Percentiles rank a stretch among this genome's conserved stretches.
These are phyloP conservation scores for Tychaedon coryphoeus DNA, from an alignment of 2,113 vertebrate genomes.

Conservation along the genomic window DNA sequence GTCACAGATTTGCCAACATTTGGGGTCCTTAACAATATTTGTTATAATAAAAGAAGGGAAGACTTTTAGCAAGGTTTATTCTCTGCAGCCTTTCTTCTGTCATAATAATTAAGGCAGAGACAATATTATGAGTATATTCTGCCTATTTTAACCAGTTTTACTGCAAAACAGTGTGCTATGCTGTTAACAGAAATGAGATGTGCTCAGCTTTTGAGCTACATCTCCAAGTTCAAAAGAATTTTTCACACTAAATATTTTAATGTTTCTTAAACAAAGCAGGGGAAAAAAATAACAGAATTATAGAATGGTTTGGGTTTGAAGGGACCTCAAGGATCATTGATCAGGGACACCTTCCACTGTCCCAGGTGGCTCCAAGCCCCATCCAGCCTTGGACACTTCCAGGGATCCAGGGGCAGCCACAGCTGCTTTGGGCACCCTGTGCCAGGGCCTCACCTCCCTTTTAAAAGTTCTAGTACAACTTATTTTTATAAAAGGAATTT, in stretches of 20 bases:
- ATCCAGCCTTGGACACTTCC: accelerated
- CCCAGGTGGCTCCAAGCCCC: neutral
- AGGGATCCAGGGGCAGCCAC: neutral
- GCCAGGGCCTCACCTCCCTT: neutral
- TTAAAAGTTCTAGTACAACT: neutral
- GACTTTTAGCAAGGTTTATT: neutral
- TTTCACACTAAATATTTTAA: neutral
- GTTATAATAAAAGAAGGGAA: neutral
- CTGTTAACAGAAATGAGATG: neutral
- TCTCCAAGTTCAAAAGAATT: neutral
- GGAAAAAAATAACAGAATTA: accelerated
- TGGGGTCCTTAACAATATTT: neutral
- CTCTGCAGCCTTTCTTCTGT: neutral
- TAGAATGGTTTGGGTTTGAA: neutral
- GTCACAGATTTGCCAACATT: neutral
- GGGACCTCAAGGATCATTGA: neutral
- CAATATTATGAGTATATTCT: neutral
- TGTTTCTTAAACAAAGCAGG: neutral
- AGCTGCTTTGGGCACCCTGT: neutral
- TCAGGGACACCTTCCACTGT: accelerated
- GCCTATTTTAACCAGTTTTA: neutral
- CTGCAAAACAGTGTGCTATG: neutral
- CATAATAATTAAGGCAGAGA: neutral
- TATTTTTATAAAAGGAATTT: neutral
- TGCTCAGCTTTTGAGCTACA: neutral